Evolutionary conservation across 1,140 invertebrate species (phyloP), one percentile per base, ranked within the genome.

Genomic region (Globodera ellingtonae): DNA sequence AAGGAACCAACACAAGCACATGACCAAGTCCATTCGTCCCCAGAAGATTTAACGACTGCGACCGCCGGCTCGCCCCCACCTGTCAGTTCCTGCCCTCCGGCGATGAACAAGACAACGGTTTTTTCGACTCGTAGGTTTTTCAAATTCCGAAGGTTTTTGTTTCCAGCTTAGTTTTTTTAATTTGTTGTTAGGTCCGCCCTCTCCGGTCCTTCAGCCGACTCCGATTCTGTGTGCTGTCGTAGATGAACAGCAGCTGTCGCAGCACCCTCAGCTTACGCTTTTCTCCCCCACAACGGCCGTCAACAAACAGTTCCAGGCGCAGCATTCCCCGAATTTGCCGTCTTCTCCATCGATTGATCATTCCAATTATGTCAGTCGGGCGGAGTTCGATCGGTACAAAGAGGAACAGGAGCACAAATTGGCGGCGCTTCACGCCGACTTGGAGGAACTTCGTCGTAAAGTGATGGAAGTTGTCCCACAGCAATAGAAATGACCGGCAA

Each of bases 381-480:
- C 18, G n/a, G 72, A 74, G 35, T 74, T 74, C 65, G 72, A 74
- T n/a, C 50, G n/a, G 56, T 74, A 62, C 65, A 65, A 44, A n/a
- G 72, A 74, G 18, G 72, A 74, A 47, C 65, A 65, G 6, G 65
- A 74, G 56, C 72, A n/a, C 5, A 35, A 65, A n/a, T 52, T 74
- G 56, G 35, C 72, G 44, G 72, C 56, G 52, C 56, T 74, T 13
- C 15, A 74, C 35, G 18, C 4, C 44, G 72, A 74, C 44, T 3
- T 74, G 0, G 6, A n/a, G 35, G 72, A 21, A 44, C n/a, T 74
- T 8, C 72, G 72, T 7, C 18, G 48, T 0, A 6, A 35, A 74
- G 4, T 74, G 56, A 59, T 59, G 56, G 50, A 52, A 52, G 7
- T 52, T 7, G 50, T 13, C 7, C 50, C 50, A 52, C 50, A 52